Percentiles rank a stretch among this genome's conserved stretches.
Conservation (phyloP, 2,797 vertebrate species). For the Catamblyrhynchus diadema region DNA sequence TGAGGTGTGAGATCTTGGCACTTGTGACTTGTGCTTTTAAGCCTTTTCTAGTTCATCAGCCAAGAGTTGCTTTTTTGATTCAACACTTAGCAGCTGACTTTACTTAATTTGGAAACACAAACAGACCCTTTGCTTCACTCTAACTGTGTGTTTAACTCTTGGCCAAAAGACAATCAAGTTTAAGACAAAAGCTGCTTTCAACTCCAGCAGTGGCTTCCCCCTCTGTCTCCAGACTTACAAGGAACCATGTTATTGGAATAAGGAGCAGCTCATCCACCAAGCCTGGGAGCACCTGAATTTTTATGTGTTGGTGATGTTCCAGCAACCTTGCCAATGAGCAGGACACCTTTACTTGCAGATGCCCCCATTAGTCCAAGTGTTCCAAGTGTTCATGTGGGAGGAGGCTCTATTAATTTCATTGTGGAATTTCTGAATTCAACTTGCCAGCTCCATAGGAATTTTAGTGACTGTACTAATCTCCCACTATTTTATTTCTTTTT, state of each 20-base stretch:
- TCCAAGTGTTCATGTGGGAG: not conserved
- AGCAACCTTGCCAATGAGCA: not conserved
- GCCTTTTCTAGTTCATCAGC: not conserved
- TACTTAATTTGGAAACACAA: not conserved
- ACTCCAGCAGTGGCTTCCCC: not conserved
- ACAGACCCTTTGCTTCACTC: not conserved
- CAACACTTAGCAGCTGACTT: not conserved
- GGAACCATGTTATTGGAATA: not conserved
- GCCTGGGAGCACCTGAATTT: not conserved
- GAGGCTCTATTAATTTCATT: not conserved
- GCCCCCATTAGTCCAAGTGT: not conserved
- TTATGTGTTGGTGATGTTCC: not conserved
- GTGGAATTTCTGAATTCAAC: not conserved
- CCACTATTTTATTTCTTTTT: not conserved
- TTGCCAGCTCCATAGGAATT: not conserved
- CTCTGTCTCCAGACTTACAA: not conserved
- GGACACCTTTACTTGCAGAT: not conserved
- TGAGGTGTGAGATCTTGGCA: not conserved
- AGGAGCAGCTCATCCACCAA: not conserved
- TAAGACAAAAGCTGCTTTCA: not conserved
- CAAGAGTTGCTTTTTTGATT: not conserved
- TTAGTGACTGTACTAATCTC: not conserved
- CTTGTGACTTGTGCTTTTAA: not conserved
- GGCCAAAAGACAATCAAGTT: not conserved
- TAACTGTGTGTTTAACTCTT: not conserved